A percentile compares a stretch with the other conserved stretches of the same genome.
Evolutionary conservation across 1,140 invertebrate genomes (phyloP).

Genomic region (Gonioctena quinquepunctata): DNA sequence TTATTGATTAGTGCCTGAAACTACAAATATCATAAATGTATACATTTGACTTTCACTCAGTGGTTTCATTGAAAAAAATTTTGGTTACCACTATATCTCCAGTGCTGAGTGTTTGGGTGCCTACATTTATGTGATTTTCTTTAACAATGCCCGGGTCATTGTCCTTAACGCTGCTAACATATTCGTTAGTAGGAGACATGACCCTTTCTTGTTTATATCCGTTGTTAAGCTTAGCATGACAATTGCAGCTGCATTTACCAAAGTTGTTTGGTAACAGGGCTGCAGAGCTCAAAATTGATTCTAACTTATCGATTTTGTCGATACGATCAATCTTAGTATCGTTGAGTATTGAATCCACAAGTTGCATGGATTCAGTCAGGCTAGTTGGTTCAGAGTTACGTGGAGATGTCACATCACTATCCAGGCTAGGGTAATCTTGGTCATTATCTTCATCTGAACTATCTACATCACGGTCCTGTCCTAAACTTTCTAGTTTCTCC

Average conservation of each 20-base stretch:
- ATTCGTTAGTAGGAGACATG: slow-evolving; percentile 54
- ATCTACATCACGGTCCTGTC: slow-evolving; percentile 63
- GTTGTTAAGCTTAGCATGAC: slow-evolving; percentile 52
- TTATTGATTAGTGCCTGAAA: background rate
- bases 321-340: slow-evolving; percentile 81
- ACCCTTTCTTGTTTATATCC: slow-evolving; percentile 54
- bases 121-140: slow-evolving; percentile 56
- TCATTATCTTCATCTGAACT: slow-evolving; percentile 63
- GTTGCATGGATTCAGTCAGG: slow-evolving; percentile 87
- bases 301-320: slow-evolving; percentile 84
- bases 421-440: slow-evolving; percentile 75
- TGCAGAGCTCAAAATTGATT: slow-evolving; percentile 80
- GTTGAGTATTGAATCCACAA: slow-evolving; percentile 84
- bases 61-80: slow-evolving; percentile 77
- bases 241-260: slow-evolving; percentile 41
- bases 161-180: slow-evolving; percentile 27
- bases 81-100: slow-evolving; percentile 91
- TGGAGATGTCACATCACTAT: slow-evolving; percentile 69
- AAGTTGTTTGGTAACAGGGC: slow-evolving; percentile 61
- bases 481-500: slow-evolving; percentile 82
- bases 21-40: background rate
- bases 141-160: slow-evolving; percentile 26
- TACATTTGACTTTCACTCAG: slow-evolving; percentile 27
- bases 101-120: slow-evolving; percentile 86
- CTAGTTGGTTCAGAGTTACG: slow-evolving; percentile 80